phyloP scores from a whole-genome alignment of 2,888 invertebrate species.

The Belgica antarctica region DNA sequence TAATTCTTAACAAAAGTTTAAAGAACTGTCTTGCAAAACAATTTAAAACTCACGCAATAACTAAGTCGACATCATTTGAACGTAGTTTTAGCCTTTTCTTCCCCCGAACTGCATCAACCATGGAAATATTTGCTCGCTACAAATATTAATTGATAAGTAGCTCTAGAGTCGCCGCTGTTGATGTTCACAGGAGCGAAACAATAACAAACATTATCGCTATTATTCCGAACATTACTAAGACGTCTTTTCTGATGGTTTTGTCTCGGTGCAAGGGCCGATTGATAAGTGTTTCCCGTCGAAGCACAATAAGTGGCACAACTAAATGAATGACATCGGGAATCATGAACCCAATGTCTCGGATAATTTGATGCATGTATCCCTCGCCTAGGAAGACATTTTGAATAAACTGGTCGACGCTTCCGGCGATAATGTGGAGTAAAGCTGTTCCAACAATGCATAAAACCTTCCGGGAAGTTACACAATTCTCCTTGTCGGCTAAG shows the following conservation, averaged over 20 bases:
- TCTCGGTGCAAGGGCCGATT: constrained; percentile 54
- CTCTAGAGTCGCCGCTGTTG: too few species aligned
- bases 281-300: constrained; percentile 53
- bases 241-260: constrained; percentile 51
- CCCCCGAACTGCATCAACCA: too few species aligned
- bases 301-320: constrained; percentile 59
- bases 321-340: constrained; percentile 65
- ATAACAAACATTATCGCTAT: constrained; percentile 53
- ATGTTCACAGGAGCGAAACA: constrained; percentile 54
- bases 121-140: too few species aligned
- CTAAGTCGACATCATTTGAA: too few species aligned
- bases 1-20: too few species aligned
- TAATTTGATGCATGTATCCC: constrained; percentile 66
- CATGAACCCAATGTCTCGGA: constrained; percentile 68
- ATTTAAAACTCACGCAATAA: too few species aligned
- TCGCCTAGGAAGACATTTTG: constrained; percentile 64
- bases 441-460: constrained; percentile 62
- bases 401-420: constrained; percentile 66
- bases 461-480: constrained; percentile 59
- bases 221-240: constrained; percentile 47
- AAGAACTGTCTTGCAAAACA: too few species aligned
- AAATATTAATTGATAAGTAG: too few species aligned
- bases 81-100: too few species aligned
- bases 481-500: constrained; percentile 58
- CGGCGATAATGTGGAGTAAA: constrained; percentile 62